Conservation (phyloP, 2,888 invertebrate species). For the Agonopterix alstromeriana region DNA sequence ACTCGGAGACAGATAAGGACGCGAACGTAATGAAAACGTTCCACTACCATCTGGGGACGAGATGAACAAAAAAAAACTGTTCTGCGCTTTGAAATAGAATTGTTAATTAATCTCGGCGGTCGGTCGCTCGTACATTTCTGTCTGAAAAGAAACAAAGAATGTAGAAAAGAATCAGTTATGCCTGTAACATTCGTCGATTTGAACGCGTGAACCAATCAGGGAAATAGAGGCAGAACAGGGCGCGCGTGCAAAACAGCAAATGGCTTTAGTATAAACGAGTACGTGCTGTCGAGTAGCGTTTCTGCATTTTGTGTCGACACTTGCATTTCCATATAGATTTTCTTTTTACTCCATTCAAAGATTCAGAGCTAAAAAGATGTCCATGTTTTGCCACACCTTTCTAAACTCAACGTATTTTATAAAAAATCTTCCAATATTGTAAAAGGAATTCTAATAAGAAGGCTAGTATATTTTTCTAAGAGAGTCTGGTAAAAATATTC, state of each 20-base stretch:
- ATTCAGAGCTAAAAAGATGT: too few species aligned
- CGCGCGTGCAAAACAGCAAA: slow-evolving; percentile 1
- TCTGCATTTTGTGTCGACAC: slow-evolving; percentile 3
- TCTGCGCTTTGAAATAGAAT: slow-evolving; percentile 15
- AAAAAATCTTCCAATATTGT: background rate
- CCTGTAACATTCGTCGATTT: background rate
- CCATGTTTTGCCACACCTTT: too few species aligned
- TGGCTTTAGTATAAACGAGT: background rate
- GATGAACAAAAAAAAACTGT: background rate
- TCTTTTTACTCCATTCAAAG: background rate
- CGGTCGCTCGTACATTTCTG: too few species aligned
- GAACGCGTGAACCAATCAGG: background rate
- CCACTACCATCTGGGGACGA: background rate
- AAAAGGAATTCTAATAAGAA: background rate
- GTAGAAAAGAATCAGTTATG: background rate
- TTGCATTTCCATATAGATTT: slow-evolving; percentile 3
- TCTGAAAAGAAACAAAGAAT: too few species aligned
- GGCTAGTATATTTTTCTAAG: background rate
- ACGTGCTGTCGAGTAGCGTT: slow-evolving; percentile 2
- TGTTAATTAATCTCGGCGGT: background rate
- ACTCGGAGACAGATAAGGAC: slow-evolving; percentile 37
- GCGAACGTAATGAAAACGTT: slow-evolving; percentile 30
- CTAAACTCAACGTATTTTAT: too few species aligned
- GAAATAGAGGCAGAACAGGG: background rate
- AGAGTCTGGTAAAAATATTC: slow-evolving; percentile 2